Evolutionary conservation across 64 coral and sea anemone genomes (phyloP), one percentile per base, ranked within the genome.

Genomic region (Pachyseris speciosa): DNA sequence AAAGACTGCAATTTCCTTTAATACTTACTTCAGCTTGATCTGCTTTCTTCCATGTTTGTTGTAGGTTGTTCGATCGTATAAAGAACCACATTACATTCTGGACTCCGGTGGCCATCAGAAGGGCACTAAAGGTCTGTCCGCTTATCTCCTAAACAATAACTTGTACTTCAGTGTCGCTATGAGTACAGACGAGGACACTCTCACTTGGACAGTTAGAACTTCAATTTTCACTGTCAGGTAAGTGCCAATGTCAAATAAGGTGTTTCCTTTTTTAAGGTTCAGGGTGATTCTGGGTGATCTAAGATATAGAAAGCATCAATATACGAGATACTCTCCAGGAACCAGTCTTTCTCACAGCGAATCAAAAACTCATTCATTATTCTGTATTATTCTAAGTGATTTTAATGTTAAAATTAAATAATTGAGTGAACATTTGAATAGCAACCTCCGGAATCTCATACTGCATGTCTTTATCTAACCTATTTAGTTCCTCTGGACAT

Each of bases 211-310:
- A 31, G 94, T 96, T 12, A 96, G 94, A 52, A 96, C 94, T 1
- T 93, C 91, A 31, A 96, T 96, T 49, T 96, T 93, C 33, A 96
- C 94, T 31, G 94, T 96, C 15, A 93, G 94, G 94, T 96, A 78
- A 15, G 71, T 76, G 16, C 7, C 10, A 52, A 26, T 52, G 1
- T 9, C 11, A 6, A 55, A 4, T 17, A 19, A 17, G 12, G 17
- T 19, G 51, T 49, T n/a, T 26, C 64, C 22, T 7, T 67, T 8
- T n/a, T n/a, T 67, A 67, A 32, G 22, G 64, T 20, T 15, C 8
- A 67, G 22, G n/a, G n/a, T n/a, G n/a, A n/a, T n/a, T n/a, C n/a
- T n/a, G n/a, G n/a, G n/a, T n/a, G n/a, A n/a, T n/a, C n/a, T n/a
- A n/a, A n/a, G n/a, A n/a, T n/a, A n/a, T n/a, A n/a, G n/a, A n/a